These are phyloP conservation scores for Darevskia mixta DNA, from an alignment of 2,797 vertebrate species.

Conservation along the genomic window DNA sequence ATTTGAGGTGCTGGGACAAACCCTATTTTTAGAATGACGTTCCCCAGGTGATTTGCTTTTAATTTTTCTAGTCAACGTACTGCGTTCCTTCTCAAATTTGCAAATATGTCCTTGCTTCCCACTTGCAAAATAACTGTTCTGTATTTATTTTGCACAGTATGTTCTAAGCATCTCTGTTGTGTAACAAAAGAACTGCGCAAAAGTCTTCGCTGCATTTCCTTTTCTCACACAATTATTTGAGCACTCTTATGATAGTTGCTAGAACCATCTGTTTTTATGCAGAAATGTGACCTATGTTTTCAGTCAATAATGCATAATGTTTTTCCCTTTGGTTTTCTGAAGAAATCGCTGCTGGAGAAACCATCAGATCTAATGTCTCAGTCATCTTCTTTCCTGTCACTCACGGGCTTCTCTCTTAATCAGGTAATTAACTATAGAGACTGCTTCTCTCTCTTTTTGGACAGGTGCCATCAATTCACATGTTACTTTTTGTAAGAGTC, in stretches of 20 bases:
- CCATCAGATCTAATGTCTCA: slow-evolving; percentile 89
- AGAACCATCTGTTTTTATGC: neutral
- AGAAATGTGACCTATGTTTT: neutral
- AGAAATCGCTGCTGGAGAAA: slow-evolving; percentile 92
- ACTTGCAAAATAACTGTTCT: neutral
- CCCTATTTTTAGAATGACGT: neutral
- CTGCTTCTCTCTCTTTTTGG: neutral
- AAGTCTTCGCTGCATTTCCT: neutral
- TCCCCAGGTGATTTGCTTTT: neutral
- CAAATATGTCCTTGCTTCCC: neutral
- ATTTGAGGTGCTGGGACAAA: neutral
- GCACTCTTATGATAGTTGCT: neutral
- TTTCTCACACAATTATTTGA: neutral
- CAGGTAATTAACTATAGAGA: slow-evolving; percentile 82
- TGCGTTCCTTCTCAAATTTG: neutral
- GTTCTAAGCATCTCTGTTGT: neutral
- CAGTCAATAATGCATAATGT: neutral
- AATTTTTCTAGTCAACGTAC: neutral
- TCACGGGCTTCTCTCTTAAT: slow-evolving; percentile 91
- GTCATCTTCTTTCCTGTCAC: slow-evolving; percentile 90
- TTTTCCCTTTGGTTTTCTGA: slow-evolving; percentile 77
- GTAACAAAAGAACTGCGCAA: neutral
- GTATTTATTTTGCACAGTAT: neutral
- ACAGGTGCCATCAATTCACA: neutral
- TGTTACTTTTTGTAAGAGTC: neutral